phyloP scores from a whole-genome alignment of 2,888 invertebrate genomes.

The Hymenopus coronatus region DNA sequence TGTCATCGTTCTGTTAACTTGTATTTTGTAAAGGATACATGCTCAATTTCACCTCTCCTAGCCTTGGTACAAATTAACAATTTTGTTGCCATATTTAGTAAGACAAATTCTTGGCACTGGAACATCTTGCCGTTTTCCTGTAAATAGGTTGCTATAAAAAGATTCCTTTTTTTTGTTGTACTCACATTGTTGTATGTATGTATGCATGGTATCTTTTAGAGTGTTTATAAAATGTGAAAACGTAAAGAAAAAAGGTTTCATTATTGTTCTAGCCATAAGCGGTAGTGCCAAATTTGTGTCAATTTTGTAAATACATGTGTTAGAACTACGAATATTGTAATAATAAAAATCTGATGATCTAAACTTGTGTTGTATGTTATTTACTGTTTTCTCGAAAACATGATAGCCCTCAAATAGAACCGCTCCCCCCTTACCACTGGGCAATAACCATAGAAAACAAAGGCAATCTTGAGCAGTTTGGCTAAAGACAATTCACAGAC shows the following conservation, averaged over 20 bases:
- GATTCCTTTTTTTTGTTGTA: background rate
- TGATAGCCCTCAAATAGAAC: too few species aligned
- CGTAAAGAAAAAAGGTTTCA: slow-evolving; percentile 4
- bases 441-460: too few species aligned
- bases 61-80: slow-evolving; percentile 18
- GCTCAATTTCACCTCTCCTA: slow-evolving; percentile 10
- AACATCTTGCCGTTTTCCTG: background rate
- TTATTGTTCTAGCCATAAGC: slow-evolving; percentile 36
- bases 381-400: too few species aligned
- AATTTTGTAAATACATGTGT: slow-evolving; percentile 13
- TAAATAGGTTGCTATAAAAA: background rate
- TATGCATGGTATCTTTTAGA: slow-evolving; percentile 7
- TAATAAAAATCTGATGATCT: slow-evolving; percentile 6
- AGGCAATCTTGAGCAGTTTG: too few species aligned
- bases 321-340: slow-evolving; percentile 17
- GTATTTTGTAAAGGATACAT: background rate
- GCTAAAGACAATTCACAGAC: too few species aligned
- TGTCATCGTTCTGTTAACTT: background rate
- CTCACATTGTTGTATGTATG: slow-evolving; percentile 15
- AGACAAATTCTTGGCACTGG: background rate
- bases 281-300: slow-evolving; percentile 39
- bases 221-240: slow-evolving; percentile 16
- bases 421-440: too few species aligned
- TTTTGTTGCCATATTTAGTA: slow-evolving; percentile 15
- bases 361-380: background rate